These are phyloP conservation scores for Chalcis sispes DNA, from an alignment of 2,888 invertebrate genomes.

Conservation along the genomic window DNA sequence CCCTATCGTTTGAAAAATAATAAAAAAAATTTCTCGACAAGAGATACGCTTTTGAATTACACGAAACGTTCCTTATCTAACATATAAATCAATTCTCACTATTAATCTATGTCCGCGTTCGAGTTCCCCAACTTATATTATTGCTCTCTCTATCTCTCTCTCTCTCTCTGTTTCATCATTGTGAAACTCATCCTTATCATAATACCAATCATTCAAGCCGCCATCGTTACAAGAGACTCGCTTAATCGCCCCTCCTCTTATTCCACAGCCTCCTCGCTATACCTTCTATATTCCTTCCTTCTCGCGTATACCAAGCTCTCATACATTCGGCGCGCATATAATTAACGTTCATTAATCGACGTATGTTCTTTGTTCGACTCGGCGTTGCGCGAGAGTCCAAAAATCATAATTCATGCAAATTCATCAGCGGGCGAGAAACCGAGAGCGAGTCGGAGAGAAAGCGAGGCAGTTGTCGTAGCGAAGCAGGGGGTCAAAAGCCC, in stretches of 20 bases:
- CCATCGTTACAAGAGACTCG: conserved; percentile 46
- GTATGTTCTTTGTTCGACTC: conserved; percentile 11
- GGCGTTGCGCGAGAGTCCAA: conserved; percentile 29
- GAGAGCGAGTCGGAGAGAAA: background rate
- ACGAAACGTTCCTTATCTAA: conserved; percentile 51
- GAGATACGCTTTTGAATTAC: conserved; percentile 50
- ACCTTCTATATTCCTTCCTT: background rate
- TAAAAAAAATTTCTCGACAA: conserved; percentile 34
- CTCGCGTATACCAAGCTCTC: background rate
- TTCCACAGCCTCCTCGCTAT: conserved; percentile 20
- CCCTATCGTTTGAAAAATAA: conserved; percentile 1
- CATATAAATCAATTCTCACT: conserved; percentile 55
- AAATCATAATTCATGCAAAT: conserved; percentile 58
- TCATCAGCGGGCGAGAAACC: conserved; percentile 31
- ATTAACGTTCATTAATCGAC: conserved; percentile 58
- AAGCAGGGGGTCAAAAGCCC: conserved; percentile 40
- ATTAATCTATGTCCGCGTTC: conserved; percentile 56
- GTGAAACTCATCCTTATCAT: conserved; percentile 57
- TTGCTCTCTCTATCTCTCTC: conserved; percentile 2
- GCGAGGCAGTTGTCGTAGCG: conserved; percentile 2
- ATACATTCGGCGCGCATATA: conserved; percentile 54
- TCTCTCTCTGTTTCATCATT: conserved; percentile 52
- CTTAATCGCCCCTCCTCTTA: conserved; percentile 38
- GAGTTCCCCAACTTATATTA: conserved; percentile 35
- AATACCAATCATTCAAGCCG: conserved; percentile 49